Evolutionary conservation across 1,140 invertebrate species (phyloP).

Genomic region (Zaprionus tsacasi): DNA sequence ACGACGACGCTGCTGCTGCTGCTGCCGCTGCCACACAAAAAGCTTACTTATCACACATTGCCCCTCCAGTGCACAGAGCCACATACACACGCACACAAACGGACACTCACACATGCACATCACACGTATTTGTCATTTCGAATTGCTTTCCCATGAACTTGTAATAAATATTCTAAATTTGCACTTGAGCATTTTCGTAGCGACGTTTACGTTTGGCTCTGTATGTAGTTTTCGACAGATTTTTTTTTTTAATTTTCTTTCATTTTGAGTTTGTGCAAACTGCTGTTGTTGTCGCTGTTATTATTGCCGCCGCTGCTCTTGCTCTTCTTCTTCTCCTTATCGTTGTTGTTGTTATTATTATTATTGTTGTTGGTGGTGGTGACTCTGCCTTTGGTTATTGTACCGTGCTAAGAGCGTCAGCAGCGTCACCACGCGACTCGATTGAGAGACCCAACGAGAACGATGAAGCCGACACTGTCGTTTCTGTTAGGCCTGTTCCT

Average conservation of each 20-base stretch:
- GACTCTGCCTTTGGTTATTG: constrained; percentile 39
- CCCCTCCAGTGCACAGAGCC: constrained; percentile 35
- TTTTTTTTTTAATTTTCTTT: constrained; percentile 25
- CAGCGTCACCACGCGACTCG: constrained; percentile 36
- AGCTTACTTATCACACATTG: constrained; percentile 63
- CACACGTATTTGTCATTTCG: constrained; percentile 43
- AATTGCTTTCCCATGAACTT: constrained; percentile 75
- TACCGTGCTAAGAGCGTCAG: constrained; percentile 27
- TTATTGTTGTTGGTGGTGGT: constrained; percentile 47
- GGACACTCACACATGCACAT: constrained; percentile 13
- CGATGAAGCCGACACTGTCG: constrained; percentile 38
- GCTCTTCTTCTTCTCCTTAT: constrained; percentile 13
- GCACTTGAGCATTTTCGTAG: constrained; percentile 57
- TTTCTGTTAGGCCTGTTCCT: constrained; percentile 36
- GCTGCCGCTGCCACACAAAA: constrained; percentile 35
- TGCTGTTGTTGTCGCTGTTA: neutral
- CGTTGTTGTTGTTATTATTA: constrained; percentile 20
- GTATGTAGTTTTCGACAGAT: constrained; percentile 61
- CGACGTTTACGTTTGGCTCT: constrained; percentile 13
- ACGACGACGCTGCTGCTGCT: neutral
- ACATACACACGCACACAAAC: constrained; percentile 10
- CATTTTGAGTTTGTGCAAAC: constrained; percentile 2
- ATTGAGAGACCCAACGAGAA: constrained; percentile 4
- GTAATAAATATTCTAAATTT: constrained; percentile 77
- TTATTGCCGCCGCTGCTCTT: constrained; percentile 30